phyloP scores from a whole-genome alignment of 2,113 vertebrate species.

The Paramisgurnus dabryanus region DNA sequence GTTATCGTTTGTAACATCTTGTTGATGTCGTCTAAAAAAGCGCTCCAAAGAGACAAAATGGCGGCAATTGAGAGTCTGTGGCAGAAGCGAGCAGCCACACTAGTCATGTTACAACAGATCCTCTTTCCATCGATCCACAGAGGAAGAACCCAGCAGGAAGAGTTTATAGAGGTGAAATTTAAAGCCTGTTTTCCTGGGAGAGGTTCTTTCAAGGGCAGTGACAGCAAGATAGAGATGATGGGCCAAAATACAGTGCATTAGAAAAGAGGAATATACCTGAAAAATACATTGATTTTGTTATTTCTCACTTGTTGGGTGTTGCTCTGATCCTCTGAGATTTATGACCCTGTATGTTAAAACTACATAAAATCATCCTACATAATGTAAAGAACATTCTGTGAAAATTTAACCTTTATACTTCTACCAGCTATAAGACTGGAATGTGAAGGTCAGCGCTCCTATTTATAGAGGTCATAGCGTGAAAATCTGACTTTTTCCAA shows the following conservation, averaged over 20 bases:
- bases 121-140: slow-evolving; percentile 75
- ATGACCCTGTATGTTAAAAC: too few species aligned
- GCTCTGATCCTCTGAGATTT: too few species aligned
- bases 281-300: slow-evolving; percentile 5
- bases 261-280: neutral
- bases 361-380: too few species aligned
- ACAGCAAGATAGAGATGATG: slow-evolving; percentile 50
- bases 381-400: too few species aligned
- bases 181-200: slow-evolving; percentile 62
- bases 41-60: slow-evolving; percentile 52
- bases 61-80: slow-evolving; percentile 58
- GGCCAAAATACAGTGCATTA: slow-evolving; percentile 34
- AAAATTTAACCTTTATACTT: too few species aligned
- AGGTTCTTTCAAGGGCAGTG: slow-evolving; percentile 72
- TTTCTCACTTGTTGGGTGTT: neutral
- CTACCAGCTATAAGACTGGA: neutral
- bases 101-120: slow-evolving; percentile 71
- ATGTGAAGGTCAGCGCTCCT: neutral
- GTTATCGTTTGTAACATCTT: neutral
- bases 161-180: slow-evolving; percentile 72
- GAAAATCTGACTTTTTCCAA: too few species aligned
- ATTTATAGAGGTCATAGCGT: neutral
- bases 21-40: slow-evolving; percentile 28
- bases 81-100: slow-evolving; percentile 61
- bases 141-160: slow-evolving; percentile 73